Evolutionary conservation across 2,113 vertebrate genomes (phyloP).

Genomic region (Turnix velox): DNA sequence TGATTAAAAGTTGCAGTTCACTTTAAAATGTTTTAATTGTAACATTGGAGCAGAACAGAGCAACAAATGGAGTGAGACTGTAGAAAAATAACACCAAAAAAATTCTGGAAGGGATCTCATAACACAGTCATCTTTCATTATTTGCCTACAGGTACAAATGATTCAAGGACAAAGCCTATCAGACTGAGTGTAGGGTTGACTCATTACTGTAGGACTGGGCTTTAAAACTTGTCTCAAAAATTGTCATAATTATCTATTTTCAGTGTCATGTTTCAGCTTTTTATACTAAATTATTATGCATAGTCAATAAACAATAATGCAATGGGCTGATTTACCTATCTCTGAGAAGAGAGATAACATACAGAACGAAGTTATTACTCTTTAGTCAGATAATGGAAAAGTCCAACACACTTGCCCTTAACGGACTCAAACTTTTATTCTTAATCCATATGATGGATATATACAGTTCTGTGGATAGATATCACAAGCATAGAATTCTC

Average conservation of each 20-base stretch:
- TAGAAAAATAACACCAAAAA: neutral
- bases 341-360: neutral
- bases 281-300: neutral
- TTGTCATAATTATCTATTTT: neutral
- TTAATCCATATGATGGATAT: neutral
- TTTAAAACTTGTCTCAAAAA: neutral
- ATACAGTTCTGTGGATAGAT: neutral
- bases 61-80: neutral
- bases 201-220: neutral
- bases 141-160: neutral
- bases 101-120: neutral
- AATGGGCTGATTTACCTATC: neutral
- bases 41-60: neutral
- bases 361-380: neutral
- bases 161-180: neutral
- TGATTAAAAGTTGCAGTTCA: neutral
- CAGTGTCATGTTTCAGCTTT: neutral
- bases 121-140: neutral
- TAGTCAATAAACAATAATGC: neutral
- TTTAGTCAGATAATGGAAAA: neutral
- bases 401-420: neutral
- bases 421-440: neutral
- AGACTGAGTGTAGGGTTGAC: neutral
- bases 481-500: neutral
- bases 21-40: neutral